These are phyloP conservation scores for Caradrina clavipalpis DNA, from an alignment of 2,888 invertebrate genomes.

Conservation along the genomic window DNA sequence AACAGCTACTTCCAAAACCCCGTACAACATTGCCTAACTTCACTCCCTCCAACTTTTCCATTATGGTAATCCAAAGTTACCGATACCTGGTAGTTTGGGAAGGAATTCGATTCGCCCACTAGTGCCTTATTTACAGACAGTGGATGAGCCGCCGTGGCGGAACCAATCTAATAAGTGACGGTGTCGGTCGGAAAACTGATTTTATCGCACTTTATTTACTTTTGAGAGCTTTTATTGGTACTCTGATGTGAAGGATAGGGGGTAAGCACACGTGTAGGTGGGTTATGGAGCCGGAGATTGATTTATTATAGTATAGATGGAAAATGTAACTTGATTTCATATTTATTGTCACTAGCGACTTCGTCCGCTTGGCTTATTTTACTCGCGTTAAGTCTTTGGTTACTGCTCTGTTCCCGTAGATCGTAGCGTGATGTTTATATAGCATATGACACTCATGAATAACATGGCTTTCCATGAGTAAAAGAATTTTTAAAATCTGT, in stretches of 20 bases:
- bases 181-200: slow-evolving; percentile 69
- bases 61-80: slow-evolving; percentile 61
- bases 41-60: slow-evolving; percentile 38
- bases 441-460: too few relatives aligned
- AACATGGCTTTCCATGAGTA: too few relatives aligned
- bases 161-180: slow-evolving; percentile 73
- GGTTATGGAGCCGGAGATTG: slow-evolving; percentile 17
- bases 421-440: too few relatives aligned
- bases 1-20: not conserved
- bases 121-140: slow-evolving; percentile 70
- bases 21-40: slow-evolving; percentile 5
- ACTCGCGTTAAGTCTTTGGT: too few relatives aligned
- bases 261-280: slow-evolving; percentile 1
- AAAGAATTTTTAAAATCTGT: too few relatives aligned
- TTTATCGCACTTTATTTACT: slow-evolving; percentile 70
- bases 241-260: slow-evolving; percentile 22
- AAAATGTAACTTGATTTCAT: not conserved
- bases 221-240: slow-evolving; percentile 59
- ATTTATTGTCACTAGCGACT: too few relatives aligned
- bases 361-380: too few relatives aligned
- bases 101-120: slow-evolving; percentile 73
- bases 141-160: slow-evolving; percentile 71
- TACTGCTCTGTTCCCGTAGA: too few relatives aligned
- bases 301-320: slow-evolving; percentile 1
- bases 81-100: slow-evolving; percentile 54